Percentiles rank a stretch among this genome's conserved stretches.
Evolutionary conservation across 2,888 invertebrate species (phyloP).

Genomic region (Mechanitis mazaeus): DNA sequence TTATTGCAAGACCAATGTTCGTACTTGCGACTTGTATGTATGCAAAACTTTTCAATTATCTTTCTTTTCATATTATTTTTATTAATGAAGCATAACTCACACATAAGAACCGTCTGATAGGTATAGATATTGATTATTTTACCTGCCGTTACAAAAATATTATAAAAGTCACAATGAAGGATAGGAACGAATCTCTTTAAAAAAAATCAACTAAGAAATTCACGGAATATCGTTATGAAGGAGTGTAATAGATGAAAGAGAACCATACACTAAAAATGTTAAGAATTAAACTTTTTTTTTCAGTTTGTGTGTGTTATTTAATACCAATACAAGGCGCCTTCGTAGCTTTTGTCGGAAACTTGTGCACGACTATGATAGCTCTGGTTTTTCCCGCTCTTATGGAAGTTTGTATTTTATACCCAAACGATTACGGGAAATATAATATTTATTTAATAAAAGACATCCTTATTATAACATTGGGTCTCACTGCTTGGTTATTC

Average conservation of each 20-base stretch:
- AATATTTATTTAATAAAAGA: conserved; percentile 43
- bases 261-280: neutral
- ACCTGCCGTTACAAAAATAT: too few relatives aligned
- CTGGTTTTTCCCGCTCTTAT: conserved; percentile 56
- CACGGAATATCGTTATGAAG: too few relatives aligned
- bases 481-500: conserved; percentile 35
- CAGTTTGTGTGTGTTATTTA: conserved; percentile 49
- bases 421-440: conserved; percentile 42
- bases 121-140: too few relatives aligned
- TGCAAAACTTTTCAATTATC: neutral
- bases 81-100: too few relatives aligned
- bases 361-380: conserved; percentile 49
- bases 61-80: neutral
- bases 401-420: conserved; percentile 53
- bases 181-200: too few relatives aligned
- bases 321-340: conserved; percentile 55
- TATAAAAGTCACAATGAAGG: too few relatives aligned
- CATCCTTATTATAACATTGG: conserved; percentile 40
- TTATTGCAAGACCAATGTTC: conserved; percentile 40
- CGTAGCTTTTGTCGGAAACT: conserved; percentile 53
- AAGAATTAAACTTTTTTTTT: conserved; percentile 26
- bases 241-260: too few relatives aligned
- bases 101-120: too few relatives aligned
- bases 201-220: too few relatives aligned
- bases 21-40: conserved; percentile 48